These are phyloP conservation scores for Epizoanthus illoricatus DNA, from an alignment of 92 coral and sea anemone genomes.

Conservation along the genomic window DNA sequence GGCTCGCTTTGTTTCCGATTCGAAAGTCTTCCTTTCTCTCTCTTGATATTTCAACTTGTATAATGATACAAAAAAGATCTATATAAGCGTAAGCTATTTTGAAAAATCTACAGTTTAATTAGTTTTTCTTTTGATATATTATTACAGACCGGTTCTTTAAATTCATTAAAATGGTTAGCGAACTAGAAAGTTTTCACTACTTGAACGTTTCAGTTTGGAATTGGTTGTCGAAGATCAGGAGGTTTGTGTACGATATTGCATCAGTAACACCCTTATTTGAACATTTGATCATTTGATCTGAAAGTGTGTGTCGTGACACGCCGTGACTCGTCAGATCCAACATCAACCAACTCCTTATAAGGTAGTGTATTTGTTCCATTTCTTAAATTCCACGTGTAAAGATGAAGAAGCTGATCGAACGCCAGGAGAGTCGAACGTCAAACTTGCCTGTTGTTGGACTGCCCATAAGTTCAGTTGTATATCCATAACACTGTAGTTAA, in stretches of 20 bases:
- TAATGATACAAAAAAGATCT: not conserved
- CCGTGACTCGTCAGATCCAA: not conserved
- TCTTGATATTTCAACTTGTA: not conserved
- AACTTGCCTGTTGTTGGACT: too few species aligned
- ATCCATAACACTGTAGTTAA: too few species aligned
- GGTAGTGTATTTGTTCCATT: not conserved
- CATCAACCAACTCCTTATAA: conserved; percentile 17
- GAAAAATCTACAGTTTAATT: not conserved
- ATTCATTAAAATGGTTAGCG: not conserved
- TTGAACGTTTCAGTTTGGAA: not conserved
- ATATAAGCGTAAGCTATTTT: not conserved
- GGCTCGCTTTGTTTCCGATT: not conserved
- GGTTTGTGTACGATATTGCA: not conserved
- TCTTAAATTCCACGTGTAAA: conserved; percentile 7
- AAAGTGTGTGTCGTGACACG: conserved; percentile 9
- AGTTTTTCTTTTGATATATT: not conserved
- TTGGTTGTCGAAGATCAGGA: not conserved
- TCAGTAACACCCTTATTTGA: conserved; percentile 27
- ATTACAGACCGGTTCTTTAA: not conserved
- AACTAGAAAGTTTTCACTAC: not conserved
- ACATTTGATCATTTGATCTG: conserved; percentile 25
- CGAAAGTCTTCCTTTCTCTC: not conserved
- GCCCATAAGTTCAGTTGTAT: too few species aligned
- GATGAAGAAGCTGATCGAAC: too few species aligned
- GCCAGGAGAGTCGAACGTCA: too few species aligned